A percentile compares a stretch with the other conserved stretches of the same genome.
These are phyloP conservation scores for Ectemnius continuus DNA, from an alignment of 2,888 invertebrate species.

Conservation along the genomic window DNA sequence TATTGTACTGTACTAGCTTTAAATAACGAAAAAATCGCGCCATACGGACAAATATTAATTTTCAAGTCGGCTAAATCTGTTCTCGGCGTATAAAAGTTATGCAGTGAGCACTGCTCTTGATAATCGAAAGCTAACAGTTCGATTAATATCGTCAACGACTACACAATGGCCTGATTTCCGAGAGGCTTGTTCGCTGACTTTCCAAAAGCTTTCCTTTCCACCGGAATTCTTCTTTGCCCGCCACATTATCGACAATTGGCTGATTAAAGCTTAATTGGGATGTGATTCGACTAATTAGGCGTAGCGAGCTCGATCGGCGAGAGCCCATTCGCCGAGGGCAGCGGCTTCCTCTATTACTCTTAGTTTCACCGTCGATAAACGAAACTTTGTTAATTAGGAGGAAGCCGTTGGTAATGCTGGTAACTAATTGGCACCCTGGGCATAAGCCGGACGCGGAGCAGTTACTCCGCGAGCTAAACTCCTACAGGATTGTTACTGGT, in stretches of 20 bases:
- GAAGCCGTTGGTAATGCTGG: conserved; percentile 71
- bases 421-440: conserved; percentile 73
- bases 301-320: conserved; percentile 46
- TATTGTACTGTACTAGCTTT: too few relatives aligned
- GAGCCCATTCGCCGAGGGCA: conserved; percentile 25
- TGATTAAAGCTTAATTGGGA: conserved; percentile 65
- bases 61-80: too few relatives aligned
- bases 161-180: background rate
- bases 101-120: too few relatives aligned
- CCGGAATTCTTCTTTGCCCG: background rate
- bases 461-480: conserved; percentile 49
- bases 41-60: too few relatives aligned
- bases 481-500: conserved; percentile 46
- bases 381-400: conserved; percentile 75
- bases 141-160: background rate
- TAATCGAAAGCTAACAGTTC: too few relatives aligned
- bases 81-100: too few relatives aligned
- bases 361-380: conserved; percentile 68
- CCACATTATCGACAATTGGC: conserved; percentile 51
- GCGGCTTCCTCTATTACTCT: conserved; percentile 25
- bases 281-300: conserved; percentile 62
- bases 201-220: background rate
- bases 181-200: background rate
- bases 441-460: conserved; percentile 59
- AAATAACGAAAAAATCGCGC: too few relatives aligned